Conservation (phyloP, 2,888 invertebrate species). For the Toxonevra muliebris region DNA sequence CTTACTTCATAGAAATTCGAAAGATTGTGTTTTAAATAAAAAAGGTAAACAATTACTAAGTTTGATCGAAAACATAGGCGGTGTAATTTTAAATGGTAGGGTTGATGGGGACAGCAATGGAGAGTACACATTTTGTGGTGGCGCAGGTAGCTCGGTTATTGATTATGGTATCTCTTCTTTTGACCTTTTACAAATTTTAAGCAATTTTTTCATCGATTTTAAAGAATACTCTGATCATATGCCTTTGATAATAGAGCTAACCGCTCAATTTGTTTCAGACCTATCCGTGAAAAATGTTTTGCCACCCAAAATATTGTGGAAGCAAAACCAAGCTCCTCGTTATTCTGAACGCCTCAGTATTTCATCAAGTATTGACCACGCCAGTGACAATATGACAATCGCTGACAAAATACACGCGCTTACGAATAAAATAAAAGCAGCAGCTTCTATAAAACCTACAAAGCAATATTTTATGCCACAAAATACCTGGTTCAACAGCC, state of each 20-base stretch:
- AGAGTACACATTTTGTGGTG: not conserved
- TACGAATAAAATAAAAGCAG: not conserved
- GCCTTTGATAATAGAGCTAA: not conserved
- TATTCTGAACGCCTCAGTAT: not conserved
- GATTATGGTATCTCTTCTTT: constrained; percentile 8
- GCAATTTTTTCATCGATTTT: too few species aligned
- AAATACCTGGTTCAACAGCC: too few species aligned
- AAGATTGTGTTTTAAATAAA: too few species aligned
- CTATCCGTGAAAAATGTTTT: not conserved
- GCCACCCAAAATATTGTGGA: not conserved
- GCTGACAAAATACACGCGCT: not conserved
- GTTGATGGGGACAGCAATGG: not conserved
- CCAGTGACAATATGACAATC: not conserved
- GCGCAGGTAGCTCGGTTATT: not conserved
- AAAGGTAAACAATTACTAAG: not conserved
- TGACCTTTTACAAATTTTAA: too few species aligned
- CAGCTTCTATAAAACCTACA: too few species aligned
- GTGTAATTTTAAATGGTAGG: constrained; percentile 1
- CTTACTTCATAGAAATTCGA: too few species aligned
- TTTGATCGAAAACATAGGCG: not conserved
- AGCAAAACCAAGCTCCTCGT: not conserved
- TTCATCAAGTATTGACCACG: not conserved
- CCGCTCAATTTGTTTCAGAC: too few species aligned
- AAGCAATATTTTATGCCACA: too few species aligned
- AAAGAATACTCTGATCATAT: not conserved